Evolutionary conservation across 1,140 invertebrate genomes (phyloP), one percentile per base, ranked within the genome.

Genomic region (Halictus rubicundus): DNA sequence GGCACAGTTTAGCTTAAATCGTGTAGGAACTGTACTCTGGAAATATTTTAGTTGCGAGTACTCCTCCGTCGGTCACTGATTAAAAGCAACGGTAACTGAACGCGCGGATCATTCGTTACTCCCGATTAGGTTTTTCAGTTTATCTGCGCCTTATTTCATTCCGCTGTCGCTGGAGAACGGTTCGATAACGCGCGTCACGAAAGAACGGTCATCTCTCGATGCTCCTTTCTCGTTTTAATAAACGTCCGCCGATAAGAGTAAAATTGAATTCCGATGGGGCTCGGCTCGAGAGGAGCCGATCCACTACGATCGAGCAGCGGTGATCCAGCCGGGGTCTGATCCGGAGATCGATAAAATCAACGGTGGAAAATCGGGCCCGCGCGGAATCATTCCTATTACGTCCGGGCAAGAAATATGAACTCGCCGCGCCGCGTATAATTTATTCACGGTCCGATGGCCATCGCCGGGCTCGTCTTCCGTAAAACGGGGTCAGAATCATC

Each of bases 191-290:
- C 39, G 39, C 39, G 39, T 19, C 49, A 16, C 49, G 19, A 52
- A 52, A 52, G 49, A 19, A 52, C 49, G 19, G 14, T 12, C 39
- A 42, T 9, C 8, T 4, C 3, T 9, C 8, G 49, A 14, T 2
- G 49, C 42, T 0, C 6, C 2, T 7, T 1, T 23, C 32, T 63
- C 10, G 42, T 25, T 39, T 39, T 16, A 70, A 63, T 61, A 16
- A 64, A 78, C 32, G n/a, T 39, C 14, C n/a, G 52, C 3, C 27
- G 52, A 21, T 74, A 74, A 79, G 78, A 79, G 78, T 49, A 79
- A 73, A 78, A 78, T 64, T 61, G 42, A 78, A 72, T 78, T 72
- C 76, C 57, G 16, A 14, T 12, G 46, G 14, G 46, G 46, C 10
- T 64, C 4, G 59, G 16, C 16, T 1, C 27, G 37, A 21, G 5